Percentiles rank a stretch among this genome's conserved stretches.
Evolutionary conservation across 2,888 invertebrate genomes (phyloP).

Genomic region (Acanthosepion lycidas): DNA sequence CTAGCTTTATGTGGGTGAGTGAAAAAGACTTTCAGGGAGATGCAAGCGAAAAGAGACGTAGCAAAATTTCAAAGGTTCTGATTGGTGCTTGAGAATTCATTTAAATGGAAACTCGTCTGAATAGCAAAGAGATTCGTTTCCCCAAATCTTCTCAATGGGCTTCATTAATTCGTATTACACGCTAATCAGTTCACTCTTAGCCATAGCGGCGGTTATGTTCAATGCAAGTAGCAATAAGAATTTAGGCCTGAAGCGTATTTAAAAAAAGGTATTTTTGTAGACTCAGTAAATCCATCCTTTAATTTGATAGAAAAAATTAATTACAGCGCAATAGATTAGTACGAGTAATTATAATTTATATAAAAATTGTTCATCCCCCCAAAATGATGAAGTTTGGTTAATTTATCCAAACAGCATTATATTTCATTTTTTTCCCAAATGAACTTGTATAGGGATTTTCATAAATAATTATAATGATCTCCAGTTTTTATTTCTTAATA

Average conservation of each 20-base stretch:
- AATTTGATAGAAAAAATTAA: not conserved
- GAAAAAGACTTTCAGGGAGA: not conserved
- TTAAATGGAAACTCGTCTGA: not conserved
- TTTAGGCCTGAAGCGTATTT: not conserved
- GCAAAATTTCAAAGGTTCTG: constrained; percentile 33
- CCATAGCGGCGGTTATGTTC: not conserved
- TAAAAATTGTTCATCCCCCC: not conserved
- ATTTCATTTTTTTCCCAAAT: not conserved
- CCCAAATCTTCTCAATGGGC: not conserved
- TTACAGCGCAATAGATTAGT: not conserved
- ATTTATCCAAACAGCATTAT: not conserved
- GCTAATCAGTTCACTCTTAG: not conserved
- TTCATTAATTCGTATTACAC: not conserved
- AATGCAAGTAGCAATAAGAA: not conserved
- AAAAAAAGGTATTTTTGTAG: not conserved
- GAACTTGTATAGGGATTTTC: not conserved
- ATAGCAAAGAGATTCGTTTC: constrained; percentile 17
- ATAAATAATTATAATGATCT: not conserved
- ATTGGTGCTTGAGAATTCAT: not conserved
- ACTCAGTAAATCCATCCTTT: not conserved
- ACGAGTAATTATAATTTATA: not conserved
- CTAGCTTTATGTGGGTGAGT: not conserved
- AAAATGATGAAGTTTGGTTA: not conserved
- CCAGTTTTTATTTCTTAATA: not conserved
- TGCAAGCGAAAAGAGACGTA: not conserved